Evolutionary conservation across 2,797 vertebrate genomes (phyloP).

Genomic region (Saguinus oedipus): DNA sequence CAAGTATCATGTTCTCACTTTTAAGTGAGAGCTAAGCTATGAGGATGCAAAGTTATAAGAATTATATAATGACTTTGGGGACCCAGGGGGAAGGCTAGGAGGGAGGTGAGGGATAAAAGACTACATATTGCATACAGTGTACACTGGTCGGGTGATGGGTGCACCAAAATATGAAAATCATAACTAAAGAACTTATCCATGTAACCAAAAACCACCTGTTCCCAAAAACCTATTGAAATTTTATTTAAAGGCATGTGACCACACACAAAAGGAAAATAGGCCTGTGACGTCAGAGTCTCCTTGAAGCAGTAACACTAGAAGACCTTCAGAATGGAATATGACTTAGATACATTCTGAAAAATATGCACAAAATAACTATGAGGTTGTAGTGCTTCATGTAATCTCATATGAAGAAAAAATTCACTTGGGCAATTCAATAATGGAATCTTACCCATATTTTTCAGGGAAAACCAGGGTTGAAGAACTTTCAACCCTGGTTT

Average conservation of each 20-base stretch:
- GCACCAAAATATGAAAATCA: not conserved
- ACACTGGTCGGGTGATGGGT: not conserved
- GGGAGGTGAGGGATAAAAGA: not conserved
- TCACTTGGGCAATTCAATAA: not conserved
- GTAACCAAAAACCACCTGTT: not conserved
- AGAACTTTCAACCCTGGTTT: not conserved
- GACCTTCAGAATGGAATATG: slow-evolving; percentile 25
- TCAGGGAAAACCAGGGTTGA: not conserved
- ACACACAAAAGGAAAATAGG: not conserved
- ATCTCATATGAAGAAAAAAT: not conserved
- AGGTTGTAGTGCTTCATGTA: not conserved
- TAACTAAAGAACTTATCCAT: not conserved
- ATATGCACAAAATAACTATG: not conserved
- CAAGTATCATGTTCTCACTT: not conserved
- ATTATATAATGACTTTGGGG: not conserved
- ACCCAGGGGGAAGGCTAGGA: not conserved
- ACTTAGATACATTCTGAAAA: slow-evolving; percentile 8
- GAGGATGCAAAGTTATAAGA: not conserved
- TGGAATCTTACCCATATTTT: not conserved
- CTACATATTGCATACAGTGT: not conserved
- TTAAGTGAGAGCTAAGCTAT: not conserved
- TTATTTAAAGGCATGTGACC: not conserved
- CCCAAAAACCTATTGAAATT: not conserved
- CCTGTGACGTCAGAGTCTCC: not conserved
- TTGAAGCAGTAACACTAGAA: not conserved